A percentile compares a stretch with the other conserved stretches of the same genome.
Evolutionary conservation across 1,140 invertebrate species (phyloP).

Genomic region (Atta texana): DNA sequence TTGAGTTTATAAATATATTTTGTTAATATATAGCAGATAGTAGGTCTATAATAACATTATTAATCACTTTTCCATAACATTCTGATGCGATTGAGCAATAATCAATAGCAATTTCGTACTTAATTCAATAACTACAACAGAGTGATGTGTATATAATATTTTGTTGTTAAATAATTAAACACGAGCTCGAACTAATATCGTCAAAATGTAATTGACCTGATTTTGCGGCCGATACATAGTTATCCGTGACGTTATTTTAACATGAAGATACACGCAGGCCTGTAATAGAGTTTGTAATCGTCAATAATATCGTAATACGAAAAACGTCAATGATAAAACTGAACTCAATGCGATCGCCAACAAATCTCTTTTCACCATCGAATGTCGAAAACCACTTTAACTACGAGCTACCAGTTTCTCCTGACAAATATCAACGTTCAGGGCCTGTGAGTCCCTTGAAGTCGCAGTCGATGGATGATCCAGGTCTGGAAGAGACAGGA

Average conservation of each 20-base stretch:
- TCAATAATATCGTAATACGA: constrained; percentile 25
- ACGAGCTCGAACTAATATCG: constrained; percentile 22
- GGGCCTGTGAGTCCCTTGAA: constrained; percentile 54
- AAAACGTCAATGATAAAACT: constrained; percentile 30
- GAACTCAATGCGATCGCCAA: background rate
- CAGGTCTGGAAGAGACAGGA: constrained; percentile 55
- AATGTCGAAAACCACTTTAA: constrained; percentile 44
- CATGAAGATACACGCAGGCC: background rate
- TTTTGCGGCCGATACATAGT: background rate
- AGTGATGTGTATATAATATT: background rate
- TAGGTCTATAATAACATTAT: background rate
- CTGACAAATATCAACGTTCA: constrained; percentile 54
- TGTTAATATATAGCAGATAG: constrained; percentile 8
- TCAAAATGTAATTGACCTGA: constrained; percentile 44
- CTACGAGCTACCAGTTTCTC: constrained; percentile 42
- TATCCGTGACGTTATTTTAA: constrained; percentile 1
- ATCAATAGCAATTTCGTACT: constrained; percentile 37
- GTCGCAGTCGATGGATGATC: constrained; percentile 44
- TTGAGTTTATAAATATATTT: constrained; percentile 6
- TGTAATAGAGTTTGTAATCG: constrained; percentile 6
- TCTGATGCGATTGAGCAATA: constrained; percentile 11
- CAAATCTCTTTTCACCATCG: constrained; percentile 35
- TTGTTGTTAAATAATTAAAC: constrained; percentile 44
- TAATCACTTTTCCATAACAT: constrained; percentile 7
- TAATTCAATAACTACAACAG: constrained; percentile 20